phyloP scores from a whole-genome alignment of 2,888 invertebrate species.

The Elegia similella region DNA sequence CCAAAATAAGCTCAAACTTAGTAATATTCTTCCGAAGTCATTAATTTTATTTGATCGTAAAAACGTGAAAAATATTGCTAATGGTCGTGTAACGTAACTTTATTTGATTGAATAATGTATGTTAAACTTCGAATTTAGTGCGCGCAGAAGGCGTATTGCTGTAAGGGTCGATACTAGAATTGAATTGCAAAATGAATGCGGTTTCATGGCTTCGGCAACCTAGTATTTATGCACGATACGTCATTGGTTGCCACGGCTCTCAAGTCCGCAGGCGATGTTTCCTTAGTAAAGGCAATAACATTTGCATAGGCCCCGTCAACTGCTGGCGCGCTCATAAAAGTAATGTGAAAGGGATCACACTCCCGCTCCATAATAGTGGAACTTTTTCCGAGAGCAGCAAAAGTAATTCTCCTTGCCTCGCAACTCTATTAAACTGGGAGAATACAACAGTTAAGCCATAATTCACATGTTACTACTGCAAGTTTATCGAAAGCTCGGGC shows the following conservation, averaged over 20 bases:
- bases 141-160: too few species aligned
- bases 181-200: too few species aligned
- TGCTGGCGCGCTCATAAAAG: conserved; percentile 66
- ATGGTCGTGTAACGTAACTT: background rate
- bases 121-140: background rate
- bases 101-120: background rate
- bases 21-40: background rate
- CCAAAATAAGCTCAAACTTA: background rate
- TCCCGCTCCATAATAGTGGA: conserved; percentile 59
- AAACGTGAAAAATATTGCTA: background rate
- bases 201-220: background rate
- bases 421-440: conserved; percentile 42
- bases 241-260: conserved; percentile 23
- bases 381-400: conserved; percentile 59
- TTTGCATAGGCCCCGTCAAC: conserved; percentile 71
- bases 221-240: conserved; percentile 20
- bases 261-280: conserved; percentile 44
- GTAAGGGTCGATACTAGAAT: too few species aligned
- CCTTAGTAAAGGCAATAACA: conserved; percentile 65
- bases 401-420: conserved; percentile 54
- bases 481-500: conserved; percentile 1
- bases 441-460: conserved; percentile 14
- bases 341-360: conserved; percentile 68
- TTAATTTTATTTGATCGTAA: conserved; percentile 1
- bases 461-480: background rate